These are phyloP conservation scores for Camelus bactrianus DNA, from an alignment of 2,113 vertebrate species.

Conservation along the genomic window DNA sequence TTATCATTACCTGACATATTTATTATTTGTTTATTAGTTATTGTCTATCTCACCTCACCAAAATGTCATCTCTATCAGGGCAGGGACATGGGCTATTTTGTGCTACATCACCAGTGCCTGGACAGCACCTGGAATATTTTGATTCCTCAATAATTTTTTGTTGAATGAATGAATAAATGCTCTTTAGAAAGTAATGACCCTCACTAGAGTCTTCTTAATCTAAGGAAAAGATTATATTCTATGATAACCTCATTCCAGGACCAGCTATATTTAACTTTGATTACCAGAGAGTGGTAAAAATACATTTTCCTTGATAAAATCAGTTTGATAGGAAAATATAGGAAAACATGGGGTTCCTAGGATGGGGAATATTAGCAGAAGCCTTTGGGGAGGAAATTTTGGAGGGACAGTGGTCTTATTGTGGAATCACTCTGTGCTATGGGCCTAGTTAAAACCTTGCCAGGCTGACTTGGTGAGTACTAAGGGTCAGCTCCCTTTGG, in stretches of 20 bases:
- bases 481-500: background rate
- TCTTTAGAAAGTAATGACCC: background rate
- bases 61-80: background rate
- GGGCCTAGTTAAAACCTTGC: background rate
- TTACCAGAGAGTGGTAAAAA: background rate
- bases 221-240: background rate
- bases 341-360: background rate
- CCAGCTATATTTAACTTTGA: constrained; percentile 3
- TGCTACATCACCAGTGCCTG: background rate
- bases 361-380: background rate
- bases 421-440: background rate
- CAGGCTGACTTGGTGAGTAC: background rate
- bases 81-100: background rate
- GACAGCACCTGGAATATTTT: background rate
- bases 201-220: background rate
- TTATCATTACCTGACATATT: constrained; percentile 12
- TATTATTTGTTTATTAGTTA: constrained; percentile 7
- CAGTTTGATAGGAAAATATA: constrained; percentile 38
- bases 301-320: background rate
- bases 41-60: background rate
- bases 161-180: background rate
- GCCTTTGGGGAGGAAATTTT: background rate
- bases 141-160: constrained; percentile 9
- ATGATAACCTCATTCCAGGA: background rate
- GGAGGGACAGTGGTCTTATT: background rate